Evolutionary conservation across 2,888 invertebrate species (phyloP).

Genomic region (Chloromyia formosa): DNA sequence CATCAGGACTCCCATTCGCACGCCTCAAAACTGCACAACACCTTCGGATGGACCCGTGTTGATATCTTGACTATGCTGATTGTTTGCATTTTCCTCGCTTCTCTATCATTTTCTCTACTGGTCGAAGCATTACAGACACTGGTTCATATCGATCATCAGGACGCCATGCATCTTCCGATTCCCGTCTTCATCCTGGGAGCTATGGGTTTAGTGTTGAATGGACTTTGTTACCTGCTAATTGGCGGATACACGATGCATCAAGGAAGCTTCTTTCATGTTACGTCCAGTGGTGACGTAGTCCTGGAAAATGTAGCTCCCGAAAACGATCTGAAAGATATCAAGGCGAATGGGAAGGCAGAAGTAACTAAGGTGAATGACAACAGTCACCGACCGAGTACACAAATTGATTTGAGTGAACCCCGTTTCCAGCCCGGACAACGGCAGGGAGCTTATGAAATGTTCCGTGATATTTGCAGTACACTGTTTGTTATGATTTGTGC

Average conservation of each 20-base stretch:
- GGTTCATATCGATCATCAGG: conserved; percentile 76
- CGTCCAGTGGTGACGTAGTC: conserved; percentile 70
- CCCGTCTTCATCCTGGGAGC: conserved; percentile 78
- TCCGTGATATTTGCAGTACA: conserved; percentile 73
- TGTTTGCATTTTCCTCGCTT: conserved; percentile 82
- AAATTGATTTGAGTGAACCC: conserved; percentile 52
- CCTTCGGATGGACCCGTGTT: conserved; percentile 92
- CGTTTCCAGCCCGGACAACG: conserved; percentile 58
- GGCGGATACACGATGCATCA: conserved; percentile 82
- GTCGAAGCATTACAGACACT: conserved; percentile 85
- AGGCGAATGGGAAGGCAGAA: conserved; percentile 65
- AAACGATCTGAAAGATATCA: conserved; percentile 60
- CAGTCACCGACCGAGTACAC: conserved; percentile 28
- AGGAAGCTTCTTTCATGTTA: conserved; percentile 74
- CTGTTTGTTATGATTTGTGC: conserved; percentile 78
- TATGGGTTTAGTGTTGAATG: conserved; percentile 77
- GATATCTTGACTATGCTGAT: conserved; percentile 86
- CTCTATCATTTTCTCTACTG: conserved; percentile 81
- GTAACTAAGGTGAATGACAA: conserved; percentile 63
- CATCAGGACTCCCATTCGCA: conserved; percentile 58
- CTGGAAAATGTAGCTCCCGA: conserved; percentile 67
- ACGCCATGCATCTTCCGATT: conserved; percentile 78
- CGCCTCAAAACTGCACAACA: conserved; percentile 78
- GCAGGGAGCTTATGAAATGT: conserved; percentile 70
- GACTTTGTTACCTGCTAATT: conserved; percentile 80